Evolutionary conservation across 2,888 invertebrate genomes (phyloP), one percentile per base, ranked within the genome.

Genomic region (Ypsolopha scabrella): DNA sequence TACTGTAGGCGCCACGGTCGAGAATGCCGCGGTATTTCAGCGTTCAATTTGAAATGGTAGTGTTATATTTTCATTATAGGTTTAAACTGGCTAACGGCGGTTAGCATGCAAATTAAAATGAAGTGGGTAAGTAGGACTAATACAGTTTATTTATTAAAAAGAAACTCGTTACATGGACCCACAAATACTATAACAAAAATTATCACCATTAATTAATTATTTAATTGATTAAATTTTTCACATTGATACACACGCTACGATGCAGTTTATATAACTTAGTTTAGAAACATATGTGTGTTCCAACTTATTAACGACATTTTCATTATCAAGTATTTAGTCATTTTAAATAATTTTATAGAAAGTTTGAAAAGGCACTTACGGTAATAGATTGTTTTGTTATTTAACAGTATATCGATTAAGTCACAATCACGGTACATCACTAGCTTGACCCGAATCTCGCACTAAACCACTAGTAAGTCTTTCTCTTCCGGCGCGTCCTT

Each of bases 401-500:
- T 39, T 39, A 6, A 39, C 10, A 9, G 39, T 9, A 1, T 9
- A 38, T 38, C 38, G n/a, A 8, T 38, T 10, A 38, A 38, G 6
- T 38, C 38, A 38, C 38, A 10, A 38, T 10, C 8, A 38, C 8
- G 38, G 38, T 2, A 43, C 6, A 13, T 11, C 14, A 13, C 13
- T 24, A 24, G 24, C 24, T 24, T 24, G 24, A 24, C 24, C 24
- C 4, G 4, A 24, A 24, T 4, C 43, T 4, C 43, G 14, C 43
- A 52, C 54, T 79, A 85, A 8, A 83, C 67, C 35, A 82, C 66
- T 1, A 85, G 64, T 37, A 81, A 55, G 53, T 86, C 85, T 2
- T 63, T 65, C 36, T 83, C 85, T 3, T 88, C 88, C 0, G 86
- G 80, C 1, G 88, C 89, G 41, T 90, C 89, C 39, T 80, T 81